Conservation (phyloP, 2,113 vertebrate genomes). For the Hippocampus comes region DNA sequence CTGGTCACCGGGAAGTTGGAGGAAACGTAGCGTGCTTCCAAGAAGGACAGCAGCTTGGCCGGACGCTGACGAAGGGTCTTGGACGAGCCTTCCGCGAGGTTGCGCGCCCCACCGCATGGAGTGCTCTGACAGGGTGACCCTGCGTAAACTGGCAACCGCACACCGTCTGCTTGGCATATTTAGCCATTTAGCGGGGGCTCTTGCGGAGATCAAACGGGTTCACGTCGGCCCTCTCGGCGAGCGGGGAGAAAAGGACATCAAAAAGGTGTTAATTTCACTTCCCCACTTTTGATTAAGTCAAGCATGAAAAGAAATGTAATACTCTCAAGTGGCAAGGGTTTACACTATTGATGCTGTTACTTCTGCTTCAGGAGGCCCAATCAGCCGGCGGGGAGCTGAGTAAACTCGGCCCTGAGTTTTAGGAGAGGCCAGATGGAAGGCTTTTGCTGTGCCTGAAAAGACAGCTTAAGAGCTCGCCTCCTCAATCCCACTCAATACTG, state of each 20-base stretch:
- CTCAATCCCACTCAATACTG: constrained; percentile 97
- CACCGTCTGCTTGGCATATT: constrained; percentile 96
- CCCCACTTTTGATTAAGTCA: constrained; percentile 99
- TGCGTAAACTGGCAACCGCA: constrained; percentile 90
- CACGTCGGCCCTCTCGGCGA: constrained; percentile 98
- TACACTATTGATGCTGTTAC: constrained; percentile 99
- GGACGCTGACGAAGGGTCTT: constrained; percentile 53
- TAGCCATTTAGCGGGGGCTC: constrained; percentile 95
- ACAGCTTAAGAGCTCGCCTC: constrained; percentile 98
- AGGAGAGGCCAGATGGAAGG: constrained; percentile 98
- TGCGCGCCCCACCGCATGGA: constrained; percentile 76
- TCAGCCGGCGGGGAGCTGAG: constrained; percentile 92
- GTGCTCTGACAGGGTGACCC: constrained; percentile 85
- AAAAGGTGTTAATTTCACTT: constrained; percentile 99
- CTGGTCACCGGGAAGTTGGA: constrained; percentile 53
- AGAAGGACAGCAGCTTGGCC: constrained; percentile 71
- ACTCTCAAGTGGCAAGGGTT: constrained; percentile 99
- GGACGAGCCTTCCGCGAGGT: constrained; percentile 74
- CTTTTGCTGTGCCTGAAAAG: constrained; percentile 97
- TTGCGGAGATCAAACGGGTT: constrained; percentile 99
- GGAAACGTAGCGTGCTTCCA: constrained; percentile 48
- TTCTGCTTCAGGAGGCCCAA: constrained; percentile 99
- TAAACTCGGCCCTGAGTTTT: constrained; percentile 91
- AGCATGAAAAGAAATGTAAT: constrained; percentile 99
- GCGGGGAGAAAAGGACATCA: constrained; percentile 97